phyloP scores from a whole-genome alignment of 2,113 vertebrate genomes.

The Synchiropus splendidus region DNA sequence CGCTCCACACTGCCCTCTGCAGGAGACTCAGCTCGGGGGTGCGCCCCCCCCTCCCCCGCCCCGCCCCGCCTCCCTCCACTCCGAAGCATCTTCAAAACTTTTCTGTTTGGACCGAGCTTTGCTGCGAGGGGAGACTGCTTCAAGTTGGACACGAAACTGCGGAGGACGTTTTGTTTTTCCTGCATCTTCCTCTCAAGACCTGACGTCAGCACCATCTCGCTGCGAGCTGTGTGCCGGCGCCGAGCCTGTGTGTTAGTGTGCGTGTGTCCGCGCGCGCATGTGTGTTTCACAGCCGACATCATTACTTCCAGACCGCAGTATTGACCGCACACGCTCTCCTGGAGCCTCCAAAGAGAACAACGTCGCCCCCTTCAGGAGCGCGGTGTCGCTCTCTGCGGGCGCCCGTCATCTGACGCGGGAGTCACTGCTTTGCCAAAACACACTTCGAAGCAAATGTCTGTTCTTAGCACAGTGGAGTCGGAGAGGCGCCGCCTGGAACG shows the following conservation, averaged over 20 bases:
- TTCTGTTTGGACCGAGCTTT: background rate
- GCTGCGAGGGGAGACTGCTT: constrained; percentile 35
- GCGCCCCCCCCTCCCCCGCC: no score
- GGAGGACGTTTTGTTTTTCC: no score
- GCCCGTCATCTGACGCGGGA: constrained; percentile 47
- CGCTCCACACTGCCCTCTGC: constrained; percentile 41
- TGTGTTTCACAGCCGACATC: no score
- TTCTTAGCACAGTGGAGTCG: constrained; percentile 38
- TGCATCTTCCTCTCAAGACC: no score
- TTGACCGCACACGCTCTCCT: no score
- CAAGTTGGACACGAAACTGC: constrained; percentile 18
- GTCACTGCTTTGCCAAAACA: constrained; percentile 87
- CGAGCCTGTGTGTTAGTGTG: no score
- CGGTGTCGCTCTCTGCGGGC: constrained; percentile 35
- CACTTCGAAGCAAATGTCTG: constrained; percentile 68
- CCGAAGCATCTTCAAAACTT: no score
- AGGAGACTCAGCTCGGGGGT: constrained; percentile 69
- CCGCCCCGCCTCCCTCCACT: no score
- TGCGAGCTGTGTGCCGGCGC: no score
- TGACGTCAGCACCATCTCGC: no score
- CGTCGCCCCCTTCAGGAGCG: constrained; percentile 14
- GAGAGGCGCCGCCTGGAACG: constrained; percentile 44
- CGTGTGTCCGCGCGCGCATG: no score
- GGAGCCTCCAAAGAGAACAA: constrained; percentile 10
- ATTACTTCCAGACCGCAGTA: no score